phyloP scores from a whole-genome alignment of 2,113 vertebrate genomes.

The Actenoides hombroni region DNA sequence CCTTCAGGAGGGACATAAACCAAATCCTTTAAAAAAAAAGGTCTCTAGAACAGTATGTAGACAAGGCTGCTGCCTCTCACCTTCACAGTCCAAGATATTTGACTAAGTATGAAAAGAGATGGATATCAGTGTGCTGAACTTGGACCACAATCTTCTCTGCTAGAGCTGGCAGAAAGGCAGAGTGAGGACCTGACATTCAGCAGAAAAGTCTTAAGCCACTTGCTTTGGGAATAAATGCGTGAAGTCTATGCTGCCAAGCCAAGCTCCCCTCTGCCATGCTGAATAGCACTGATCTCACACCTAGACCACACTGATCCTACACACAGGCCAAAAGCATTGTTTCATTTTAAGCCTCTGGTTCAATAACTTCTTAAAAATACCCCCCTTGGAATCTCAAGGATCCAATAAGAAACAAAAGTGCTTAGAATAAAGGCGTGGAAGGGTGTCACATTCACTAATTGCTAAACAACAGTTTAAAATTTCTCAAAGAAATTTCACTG shows the following conservation, averaged over 20 bases:
- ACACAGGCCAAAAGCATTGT: background rate
- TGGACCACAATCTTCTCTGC: background rate
- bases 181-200: background rate
- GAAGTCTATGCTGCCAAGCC: background rate
- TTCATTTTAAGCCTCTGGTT: background rate
- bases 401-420: background rate
- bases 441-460: background rate
- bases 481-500: background rate
- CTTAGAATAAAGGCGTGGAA: background rate
- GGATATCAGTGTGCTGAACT: background rate
- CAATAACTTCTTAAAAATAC: background rate
- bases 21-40: background rate
- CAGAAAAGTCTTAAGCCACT: background rate
- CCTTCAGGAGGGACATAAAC: background rate
- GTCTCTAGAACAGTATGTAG: background rate
- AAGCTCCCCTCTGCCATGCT: background rate
- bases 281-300: background rate
- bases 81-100: background rate
- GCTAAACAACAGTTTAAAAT: background rate
- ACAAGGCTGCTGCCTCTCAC: background rate
- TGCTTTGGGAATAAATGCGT: background rate
- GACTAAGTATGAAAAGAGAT: background rate
- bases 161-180: background rate
- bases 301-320: background rate
- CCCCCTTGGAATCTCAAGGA: background rate